phyloP scores from a whole-genome alignment of 1,140 invertebrate genomes.

The Agrypnia vestita region DNA sequence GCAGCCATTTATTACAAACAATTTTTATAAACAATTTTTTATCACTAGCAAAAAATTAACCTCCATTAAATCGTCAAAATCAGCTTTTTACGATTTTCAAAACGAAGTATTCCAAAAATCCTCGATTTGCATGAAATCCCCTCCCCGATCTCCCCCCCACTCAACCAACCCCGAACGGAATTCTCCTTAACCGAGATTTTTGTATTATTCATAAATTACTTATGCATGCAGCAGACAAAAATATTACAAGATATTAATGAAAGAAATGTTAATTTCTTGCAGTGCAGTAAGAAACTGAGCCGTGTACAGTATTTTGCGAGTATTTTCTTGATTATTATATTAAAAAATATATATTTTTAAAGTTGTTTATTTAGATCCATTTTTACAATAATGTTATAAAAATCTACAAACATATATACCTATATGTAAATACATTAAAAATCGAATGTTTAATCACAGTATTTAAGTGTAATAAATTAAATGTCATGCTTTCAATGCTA shows the following conservation, averaged over 20 bases:
- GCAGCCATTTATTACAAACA: not conserved
- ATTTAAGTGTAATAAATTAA: too few species aligned
- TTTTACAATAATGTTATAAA: too few species aligned
- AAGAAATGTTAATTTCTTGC: conserved; percentile 74
- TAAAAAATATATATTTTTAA: too few species aligned
- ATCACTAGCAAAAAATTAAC: not conserved
- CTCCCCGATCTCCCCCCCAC: not conserved
- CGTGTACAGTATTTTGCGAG: not conserved
- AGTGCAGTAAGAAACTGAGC: conserved; percentile 42
- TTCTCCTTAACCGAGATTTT: conserved; percentile 64
- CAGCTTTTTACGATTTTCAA: not conserved
- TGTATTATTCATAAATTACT: conserved; percentile 73
- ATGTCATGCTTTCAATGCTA: too few species aligned
- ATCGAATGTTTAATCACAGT: too few species aligned
- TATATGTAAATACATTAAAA: too few species aligned
- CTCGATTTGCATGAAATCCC: not conserved
- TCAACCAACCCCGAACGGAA: conserved; percentile 9
- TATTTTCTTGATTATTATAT: not conserved
- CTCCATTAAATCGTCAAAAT: not conserved
- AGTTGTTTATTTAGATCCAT: too few species aligned
- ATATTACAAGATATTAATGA: conserved; percentile 76
- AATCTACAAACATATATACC: too few species aligned
- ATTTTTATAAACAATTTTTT: not conserved
- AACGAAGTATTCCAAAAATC: not conserved
- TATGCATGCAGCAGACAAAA: conserved; percentile 74